phyloP scores from a whole-genome alignment of 53 echinoderm and acorn worm species.

The Paelopatides confundens region DNA sequence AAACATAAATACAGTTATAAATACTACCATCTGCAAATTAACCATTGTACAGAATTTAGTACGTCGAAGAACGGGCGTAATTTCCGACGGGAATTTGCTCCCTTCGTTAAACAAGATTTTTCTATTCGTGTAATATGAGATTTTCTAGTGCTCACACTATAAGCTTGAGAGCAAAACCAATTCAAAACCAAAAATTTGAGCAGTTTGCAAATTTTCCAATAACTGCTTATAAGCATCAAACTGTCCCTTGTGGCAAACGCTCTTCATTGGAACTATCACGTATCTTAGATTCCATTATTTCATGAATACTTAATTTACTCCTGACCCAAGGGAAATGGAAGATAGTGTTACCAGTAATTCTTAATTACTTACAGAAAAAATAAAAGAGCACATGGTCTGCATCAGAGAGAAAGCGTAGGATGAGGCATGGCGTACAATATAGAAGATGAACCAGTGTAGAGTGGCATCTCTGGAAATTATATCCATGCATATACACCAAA shows the following conservation, averaged over 20 bases:
- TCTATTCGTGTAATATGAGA: conserved; percentile 24
- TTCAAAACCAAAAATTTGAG: conserved; percentile 25
- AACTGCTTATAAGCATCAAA: conserved; percentile 44
- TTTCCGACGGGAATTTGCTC: conserved; percentile 21
- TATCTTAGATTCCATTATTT: conserved; percentile 45
- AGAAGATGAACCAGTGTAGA: too few relatives aligned
- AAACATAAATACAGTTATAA: too few relatives aligned
- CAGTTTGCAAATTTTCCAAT: conserved; percentile 37
- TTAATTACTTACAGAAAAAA: conserved; percentile 36
- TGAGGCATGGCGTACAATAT: neutral
- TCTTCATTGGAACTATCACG: conserved; percentile 17
- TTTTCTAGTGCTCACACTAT: conserved; percentile 6
- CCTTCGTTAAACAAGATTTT: neutral
- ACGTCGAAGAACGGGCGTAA: neutral
- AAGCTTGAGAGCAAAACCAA: neutral
- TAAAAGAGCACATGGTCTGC: conserved; percentile 11
- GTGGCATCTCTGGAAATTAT: too few relatives aligned
- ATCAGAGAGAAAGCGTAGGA: neutral
- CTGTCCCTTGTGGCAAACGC: conserved; percentile 19
- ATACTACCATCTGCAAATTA: too few relatives aligned
- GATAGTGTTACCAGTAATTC: conserved; percentile 43
- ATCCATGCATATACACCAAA: too few relatives aligned
- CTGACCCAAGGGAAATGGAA: conserved; percentile 36
- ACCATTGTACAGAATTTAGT: neutral
- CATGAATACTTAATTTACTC: conserved; percentile 43